Evolutionary conservation across 2,888 invertebrate genomes (phyloP).

Genomic region (Megastigmus dorsalis): DNA sequence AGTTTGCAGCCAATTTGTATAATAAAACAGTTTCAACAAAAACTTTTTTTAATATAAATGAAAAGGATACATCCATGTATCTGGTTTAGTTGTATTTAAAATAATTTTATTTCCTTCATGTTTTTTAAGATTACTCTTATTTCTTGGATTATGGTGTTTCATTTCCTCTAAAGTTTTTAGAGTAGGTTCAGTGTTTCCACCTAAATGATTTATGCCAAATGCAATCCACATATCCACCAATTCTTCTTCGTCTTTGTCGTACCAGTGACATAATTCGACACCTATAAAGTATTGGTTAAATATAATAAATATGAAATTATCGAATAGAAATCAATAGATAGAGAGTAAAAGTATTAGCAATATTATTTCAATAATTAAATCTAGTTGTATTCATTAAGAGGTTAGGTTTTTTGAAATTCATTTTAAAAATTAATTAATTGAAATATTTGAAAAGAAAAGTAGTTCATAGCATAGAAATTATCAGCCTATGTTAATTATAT

Average conservation of each 20-base stretch:
- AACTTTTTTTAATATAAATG: constrained; percentile 17
- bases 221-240: constrained; percentile 69
- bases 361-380: too few species aligned
- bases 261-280: constrained; percentile 64
- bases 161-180: constrained; percentile 61
- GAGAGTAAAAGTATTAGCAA: too few species aligned
- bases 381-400: too few species aligned
- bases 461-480: too few species aligned
- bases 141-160: constrained; percentile 57
- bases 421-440: too few species aligned
- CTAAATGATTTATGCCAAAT: constrained; percentile 60
- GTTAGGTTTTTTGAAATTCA: too few species aligned
- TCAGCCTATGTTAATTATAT: too few species aligned
- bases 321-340: too few species aligned
- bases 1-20: too few species aligned
- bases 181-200: constrained; percentile 60
- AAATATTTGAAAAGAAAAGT: too few species aligned
- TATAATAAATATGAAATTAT: too few species aligned
- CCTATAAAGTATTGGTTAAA: constrained; percentile 59
- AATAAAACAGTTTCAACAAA: too few species aligned
- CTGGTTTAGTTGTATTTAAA: background rate
- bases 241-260: constrained; percentile 63
- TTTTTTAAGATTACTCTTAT: constrained; percentile 40
- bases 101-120: background rate
- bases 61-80: constrained; percentile 62